Evolutionary conservation across 2,113 vertebrate genomes (phyloP).

Genomic region (Pseudorhombus dupliciocellatus): DNA sequence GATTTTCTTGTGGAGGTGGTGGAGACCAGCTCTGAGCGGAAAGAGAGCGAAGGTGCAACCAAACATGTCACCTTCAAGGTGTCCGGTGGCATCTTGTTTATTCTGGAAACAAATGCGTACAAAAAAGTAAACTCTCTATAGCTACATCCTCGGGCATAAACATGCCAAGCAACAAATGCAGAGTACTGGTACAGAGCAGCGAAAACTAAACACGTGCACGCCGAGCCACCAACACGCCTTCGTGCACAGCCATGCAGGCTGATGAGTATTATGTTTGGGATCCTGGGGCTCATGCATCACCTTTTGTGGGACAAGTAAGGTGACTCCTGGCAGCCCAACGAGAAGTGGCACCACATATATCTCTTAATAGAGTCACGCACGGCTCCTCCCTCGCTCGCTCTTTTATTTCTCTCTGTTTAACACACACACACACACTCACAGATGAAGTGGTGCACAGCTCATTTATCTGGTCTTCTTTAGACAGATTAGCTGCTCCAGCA

Average conservation of each 20-base stretch:
- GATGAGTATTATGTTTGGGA: slow-evolving; percentile 76
- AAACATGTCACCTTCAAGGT: background rate
- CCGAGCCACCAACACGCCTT: background rate
- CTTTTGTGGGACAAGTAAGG: slow-evolving; percentile 85
- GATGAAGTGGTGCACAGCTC: slow-evolving; percentile 6
- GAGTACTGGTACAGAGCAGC: background rate
- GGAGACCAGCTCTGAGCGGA: background rate
- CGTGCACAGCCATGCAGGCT: slow-evolving; percentile 1
- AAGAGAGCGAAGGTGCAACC: background rate
- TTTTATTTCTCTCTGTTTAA: slow-evolving; percentile 10
- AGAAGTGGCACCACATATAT: slow-evolving; percentile 88
- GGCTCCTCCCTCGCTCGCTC: slow-evolving; percentile 40
- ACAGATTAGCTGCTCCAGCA: slow-evolving; percentile 22
- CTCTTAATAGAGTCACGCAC: slow-evolving; percentile 92
- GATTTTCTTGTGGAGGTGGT: background rate
- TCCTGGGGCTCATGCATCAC: slow-evolving; percentile 86
- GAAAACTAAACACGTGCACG: background rate
- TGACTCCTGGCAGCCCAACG: slow-evolving; percentile 85
- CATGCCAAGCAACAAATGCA: background rate
- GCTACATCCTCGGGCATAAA: background rate
- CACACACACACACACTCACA: slow-evolving; percentile 9
- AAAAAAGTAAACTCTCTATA: background rate
- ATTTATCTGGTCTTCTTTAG: slow-evolving; percentile 12
- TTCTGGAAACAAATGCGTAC: too few relatives aligned
- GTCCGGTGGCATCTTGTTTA: background rate